phyloP scores from a whole-genome alignment of 2,113 vertebrate genomes.

The Gasterosteus aculeatus region DNA sequence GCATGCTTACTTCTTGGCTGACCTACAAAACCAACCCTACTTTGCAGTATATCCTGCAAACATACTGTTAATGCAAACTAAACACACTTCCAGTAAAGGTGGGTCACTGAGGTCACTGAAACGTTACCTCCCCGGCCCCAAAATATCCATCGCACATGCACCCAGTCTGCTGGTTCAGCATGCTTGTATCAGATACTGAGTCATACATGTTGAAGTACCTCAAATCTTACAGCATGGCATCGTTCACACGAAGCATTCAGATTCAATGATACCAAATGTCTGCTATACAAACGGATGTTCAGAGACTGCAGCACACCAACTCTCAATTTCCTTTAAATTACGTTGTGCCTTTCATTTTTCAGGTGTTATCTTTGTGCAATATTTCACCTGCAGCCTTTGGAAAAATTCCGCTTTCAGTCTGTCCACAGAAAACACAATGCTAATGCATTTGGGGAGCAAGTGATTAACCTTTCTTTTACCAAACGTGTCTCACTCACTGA shows the following conservation, averaged over 20 bases:
- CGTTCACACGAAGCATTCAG: background rate
- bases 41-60: too few species aligned
- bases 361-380: background rate
- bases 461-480: background rate
- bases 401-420: slow-evolving; percentile 7
- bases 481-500: background rate
- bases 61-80: too few species aligned
- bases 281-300: background rate
- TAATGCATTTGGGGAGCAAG: background rate
- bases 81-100: background rate
- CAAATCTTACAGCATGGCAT: background rate
- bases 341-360: slow-evolving; percentile 10
- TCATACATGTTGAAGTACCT: background rate
- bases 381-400: background rate
- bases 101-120: slow-evolving; percentile 10
- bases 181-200: background rate
- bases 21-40: too few species aligned
- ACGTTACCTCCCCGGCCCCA: background rate
- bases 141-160: slow-evolving; percentile 11
- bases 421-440: background rate
- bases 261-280: background rate
- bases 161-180: background rate
- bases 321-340: background rate
- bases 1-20: too few species aligned
- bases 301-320: background rate